Base-by-base conservation (phyloP, 1,140 invertebrate genomes). In the Drosophila ananassae region DNA sequence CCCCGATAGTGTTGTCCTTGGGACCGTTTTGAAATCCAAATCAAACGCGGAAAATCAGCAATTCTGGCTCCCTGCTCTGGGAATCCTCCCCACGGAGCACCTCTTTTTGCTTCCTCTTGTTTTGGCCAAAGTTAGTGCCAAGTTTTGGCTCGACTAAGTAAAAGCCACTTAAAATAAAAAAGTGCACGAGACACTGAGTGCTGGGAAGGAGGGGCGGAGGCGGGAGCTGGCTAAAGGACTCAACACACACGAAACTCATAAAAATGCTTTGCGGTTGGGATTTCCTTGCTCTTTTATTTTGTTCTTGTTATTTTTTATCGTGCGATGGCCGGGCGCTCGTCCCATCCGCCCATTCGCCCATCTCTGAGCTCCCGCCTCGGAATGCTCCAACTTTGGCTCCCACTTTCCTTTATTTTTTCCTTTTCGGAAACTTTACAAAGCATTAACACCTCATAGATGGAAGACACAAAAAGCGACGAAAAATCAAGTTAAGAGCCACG, bases 241-340 rank as follows among this genome's bases (percentile, higher is more conserved):
- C 32, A 3, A 56, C 61, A 67, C 44, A 58, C 50, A 83, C 72
- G 51, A 79, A 76, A 69, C 80, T 84, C 81, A 84, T 84, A 77
- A 84, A 84, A 84, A 84, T 84, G 80, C 81, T 84, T 84, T 84
- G 81, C 83, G 81, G 81, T 79, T 84, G 48, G 56, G 39, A 63
- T 44, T 21, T 56, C 51, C 24, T 47, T 47, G 24, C 52, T 32
- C 62, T 56, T 69, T 68, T 30, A 67, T 68, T 55, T 79, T 79
- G 25, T 79, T 83, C 59, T 54, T 79, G 60, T 50, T 39, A 28
- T 68, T 30, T 48, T 67, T 71, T 71, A 39, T 66, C 46, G 51
- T 72, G 54, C 72, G 54, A 58, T 69, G 60, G 63, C 62, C 56
- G 58, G 71, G 69, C 66, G 77, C 74, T 60, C 64, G 71, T 61